Base-by-base conservation (phyloP, 2,888 invertebrate genomes). In the Galeruca laticollis region DNA sequence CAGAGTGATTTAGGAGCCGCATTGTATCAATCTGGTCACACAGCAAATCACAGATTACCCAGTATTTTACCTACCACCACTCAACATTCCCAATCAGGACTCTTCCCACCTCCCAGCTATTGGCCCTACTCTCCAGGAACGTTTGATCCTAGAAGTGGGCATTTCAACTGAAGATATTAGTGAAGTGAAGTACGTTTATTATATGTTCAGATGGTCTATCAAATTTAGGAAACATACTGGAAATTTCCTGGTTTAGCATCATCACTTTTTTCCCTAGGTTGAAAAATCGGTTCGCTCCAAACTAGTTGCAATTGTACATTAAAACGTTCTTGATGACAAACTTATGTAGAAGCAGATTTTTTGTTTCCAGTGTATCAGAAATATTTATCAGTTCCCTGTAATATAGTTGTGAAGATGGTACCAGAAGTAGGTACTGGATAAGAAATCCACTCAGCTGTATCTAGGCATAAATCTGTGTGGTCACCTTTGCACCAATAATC, bases 41-140 rank as follows among this genome's bases (percentile, higher is more conserved):
- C 71, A 0, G 75, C 79, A 1, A 79, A 83, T 20, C 81, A 86
- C 2, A 80, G 89, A 86, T 82, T 88, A 84, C 84, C 86, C 73
- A 82, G 88, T 83, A 81, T 86, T 60, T 75, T 86, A 47, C 78
- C 76, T 0, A 68, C 72, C 2, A 63, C 75, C 2, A 84, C 81
- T 18, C 68, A 81, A 18, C 83, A 84, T 78, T 81, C 84, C 70
- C 78, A 83, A 18, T 80, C 83, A 31, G 80, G 86, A 1, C 81
- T 87, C 13, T 85, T 88, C 43, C 87, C 88, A 74, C 87, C 88
- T 2, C 86, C 89, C 18, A 87, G 87, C 61, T 88, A 89, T 78
- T 89, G 88, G 87, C 85, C 87, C 15, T 87, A 87, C 75, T 86
- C 86, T 61, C 84, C 86, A 18, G 83, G 85, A 77, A 79, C 84